These are phyloP conservation scores for Drosophila quinaria DNA, from an alignment of 2,888 invertebrate species.

Conservation along the genomic window DNA sequence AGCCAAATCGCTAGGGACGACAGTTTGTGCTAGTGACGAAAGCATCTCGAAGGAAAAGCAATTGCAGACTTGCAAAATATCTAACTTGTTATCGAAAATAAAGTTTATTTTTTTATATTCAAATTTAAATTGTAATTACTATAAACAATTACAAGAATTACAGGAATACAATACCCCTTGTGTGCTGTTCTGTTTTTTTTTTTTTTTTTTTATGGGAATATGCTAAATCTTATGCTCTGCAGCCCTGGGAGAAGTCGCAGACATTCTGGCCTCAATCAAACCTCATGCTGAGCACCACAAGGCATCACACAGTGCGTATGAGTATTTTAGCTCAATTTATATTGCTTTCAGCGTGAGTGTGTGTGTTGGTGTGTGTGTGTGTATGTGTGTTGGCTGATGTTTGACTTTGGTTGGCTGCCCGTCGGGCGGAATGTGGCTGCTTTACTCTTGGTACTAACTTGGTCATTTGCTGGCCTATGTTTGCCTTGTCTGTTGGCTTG, in stretches of 20 bases:
- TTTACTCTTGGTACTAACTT: constrained; percentile 35
- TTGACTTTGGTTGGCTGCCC: constrained; percentile 59
- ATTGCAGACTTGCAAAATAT: no score
- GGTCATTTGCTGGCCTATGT: constrained; percentile 49
- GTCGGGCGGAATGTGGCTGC: constrained; percentile 35
- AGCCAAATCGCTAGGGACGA: no score
- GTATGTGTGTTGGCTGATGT: constrained; percentile 38
- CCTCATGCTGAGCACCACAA: constrained; percentile 51
- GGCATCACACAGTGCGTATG: constrained; percentile 52
- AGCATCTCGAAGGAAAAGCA: no score
- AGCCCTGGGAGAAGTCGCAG: constrained; percentile 52
- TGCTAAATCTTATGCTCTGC: constrained; percentile 2
- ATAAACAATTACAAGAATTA: no score
- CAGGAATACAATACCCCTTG: no score
- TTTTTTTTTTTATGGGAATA: no score
- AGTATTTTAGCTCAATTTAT: constrained; percentile 59
- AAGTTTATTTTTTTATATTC: no score
- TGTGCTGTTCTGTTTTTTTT: no score
- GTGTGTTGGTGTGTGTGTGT: constrained; percentile 3
- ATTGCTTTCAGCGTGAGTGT: constrained; percentile 42
- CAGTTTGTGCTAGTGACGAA: no score
- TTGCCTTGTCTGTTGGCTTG: constrained; percentile 39
- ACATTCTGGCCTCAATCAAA: constrained; percentile 63
- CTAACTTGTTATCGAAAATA: no score
- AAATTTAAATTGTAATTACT: no score